phyloP scores from a whole-genome alignment of 37 sponge, comb jelly and placozoan genomes.

The Ephydatia muelleri region DNA sequence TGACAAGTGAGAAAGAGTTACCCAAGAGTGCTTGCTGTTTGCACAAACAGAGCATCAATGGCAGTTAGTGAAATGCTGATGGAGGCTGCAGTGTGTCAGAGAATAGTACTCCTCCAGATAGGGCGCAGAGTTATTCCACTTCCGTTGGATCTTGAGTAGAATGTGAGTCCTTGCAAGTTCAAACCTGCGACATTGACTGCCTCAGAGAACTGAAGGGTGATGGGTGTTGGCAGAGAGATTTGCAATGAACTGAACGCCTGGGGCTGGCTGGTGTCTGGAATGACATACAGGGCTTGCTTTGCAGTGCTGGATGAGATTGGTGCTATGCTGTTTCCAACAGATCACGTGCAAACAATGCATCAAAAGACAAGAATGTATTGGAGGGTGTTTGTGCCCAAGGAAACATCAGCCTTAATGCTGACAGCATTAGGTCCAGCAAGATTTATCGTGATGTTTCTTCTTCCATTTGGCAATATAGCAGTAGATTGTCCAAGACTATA shows the following conservation, averaged over 20 bases:
- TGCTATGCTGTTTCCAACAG: conserved; percentile 53
- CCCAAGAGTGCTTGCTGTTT: conserved; percentile 63
- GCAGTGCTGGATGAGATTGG: conserved; percentile 36
- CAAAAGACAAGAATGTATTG: conserved; percentile 67
- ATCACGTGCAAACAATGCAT: conserved; percentile 62
- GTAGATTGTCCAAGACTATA: conserved; percentile 61
- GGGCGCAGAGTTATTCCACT: conserved; percentile 32
- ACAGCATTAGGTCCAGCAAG: conserved; percentile 86
- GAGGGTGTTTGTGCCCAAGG: conserved; percentile 40
- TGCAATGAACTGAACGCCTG: conserved; percentile 50
- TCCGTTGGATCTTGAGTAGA: conserved; percentile 50
- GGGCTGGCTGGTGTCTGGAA: conserved; percentile 70
- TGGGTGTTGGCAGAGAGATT: conserved; percentile 53
- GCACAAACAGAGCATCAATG: conserved; percentile 63
- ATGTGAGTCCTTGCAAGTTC: conserved; percentile 53
- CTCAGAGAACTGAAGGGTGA: conserved; percentile 80
- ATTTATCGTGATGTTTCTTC: conserved; percentile 68
- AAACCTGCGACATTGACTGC: conserved; percentile 72
- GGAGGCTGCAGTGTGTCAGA: conserved; percentile 52
- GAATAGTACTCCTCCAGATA: conserved; percentile 70
- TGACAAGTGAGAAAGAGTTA: conserved; percentile 41
- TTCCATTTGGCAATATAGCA: conserved; percentile 52
- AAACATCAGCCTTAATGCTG: conserved; percentile 69
- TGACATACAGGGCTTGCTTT: conserved; percentile 46
- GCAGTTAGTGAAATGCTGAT: conserved; percentile 54